Base-by-base conservation (phyloP, 2,888 invertebrate genomes). In the Drosophila ustulata region DNA sequence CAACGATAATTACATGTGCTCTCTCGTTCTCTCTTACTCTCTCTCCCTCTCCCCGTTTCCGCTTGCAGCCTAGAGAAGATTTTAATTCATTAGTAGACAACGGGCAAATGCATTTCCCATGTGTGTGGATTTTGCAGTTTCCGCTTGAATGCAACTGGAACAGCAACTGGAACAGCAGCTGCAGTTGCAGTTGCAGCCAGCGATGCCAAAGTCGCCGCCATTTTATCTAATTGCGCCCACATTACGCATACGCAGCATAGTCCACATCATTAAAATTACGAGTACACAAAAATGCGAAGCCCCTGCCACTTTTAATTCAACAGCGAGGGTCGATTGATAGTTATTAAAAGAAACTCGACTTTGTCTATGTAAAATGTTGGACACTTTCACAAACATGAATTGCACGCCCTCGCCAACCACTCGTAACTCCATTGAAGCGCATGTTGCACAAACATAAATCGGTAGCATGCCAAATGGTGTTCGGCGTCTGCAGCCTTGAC, bases 61-160 rank as follows among this genome's bases (percentile, higher is more conserved):
- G 61, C 55, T 46, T 28, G 68, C 66, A 73, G 82, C 71, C 89
- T 87, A 88, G 79, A 86, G 77, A 87, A 87, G 80, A 89, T 87
- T 85, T 89, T 89, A 85, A 85, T 89, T 85, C 88, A 85, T 85
- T 85, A 85, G 85, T 89, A 80, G 82, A 89, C 88, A 88, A 82
- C 89, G 87, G 86, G 78, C 88, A 82, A 84, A 75, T 85, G 85
- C 85, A 89, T 87, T 85, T 85, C 80, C 80, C 81, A 81, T 82
- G 72, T 75, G 83, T 78, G 83, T 82, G 86, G 88, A 83, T 88
- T 88, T 88, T 83, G 80, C 85, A 83, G 86, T 88, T 89, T 89
- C 88, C 88, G 83, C 78, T 89, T 76, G 72, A 88, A 83, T 86
- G 90, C 82, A 81, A 80, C 66, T 72, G 88, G 85, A 75, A 63